Percentiles rank a stretch among this genome's conserved stretches.
Conservation (phyloP, 2,113 vertebrate genomes). For the Oncorhynchus clarkii region DNA sequence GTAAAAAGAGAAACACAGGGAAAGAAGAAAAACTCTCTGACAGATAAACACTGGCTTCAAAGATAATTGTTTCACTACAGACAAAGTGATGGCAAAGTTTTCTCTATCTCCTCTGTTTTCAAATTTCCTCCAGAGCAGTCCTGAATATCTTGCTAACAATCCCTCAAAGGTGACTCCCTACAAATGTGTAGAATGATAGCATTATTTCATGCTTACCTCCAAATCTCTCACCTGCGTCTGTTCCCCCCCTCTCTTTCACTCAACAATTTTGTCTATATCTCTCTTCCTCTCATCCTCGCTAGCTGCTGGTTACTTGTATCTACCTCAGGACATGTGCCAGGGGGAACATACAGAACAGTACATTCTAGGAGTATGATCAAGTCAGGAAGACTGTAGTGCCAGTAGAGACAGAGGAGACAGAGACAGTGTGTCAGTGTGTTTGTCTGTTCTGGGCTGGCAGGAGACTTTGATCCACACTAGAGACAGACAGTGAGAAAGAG, state of each 20-base stretch:
- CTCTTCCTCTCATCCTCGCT: no score
- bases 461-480: constrained; percentile 1
- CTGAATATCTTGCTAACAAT: no score
- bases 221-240: no score
- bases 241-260: not conserved
- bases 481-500: not conserved
- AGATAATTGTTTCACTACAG: no score
- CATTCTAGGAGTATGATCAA: not conserved
- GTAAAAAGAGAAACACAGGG: not conserved
- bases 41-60: not conserved
- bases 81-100: no score
- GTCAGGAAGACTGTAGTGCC: not conserved
- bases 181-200: no score
- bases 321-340: not conserved
- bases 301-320: not conserved
- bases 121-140: no score
- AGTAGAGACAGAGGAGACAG: not conserved
- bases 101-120: no score
- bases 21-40: not conserved
- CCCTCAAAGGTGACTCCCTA: no score
- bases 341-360: not conserved
- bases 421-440: not conserved
- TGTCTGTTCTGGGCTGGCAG: not conserved
- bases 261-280: no score
- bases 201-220: no score